A percentile compares a stretch with the other conserved stretches of the same genome.
phyloP scores from a whole-genome alignment of 2,797 vertebrate genomes.

The Phaenicophaeus curvirostris region DNA sequence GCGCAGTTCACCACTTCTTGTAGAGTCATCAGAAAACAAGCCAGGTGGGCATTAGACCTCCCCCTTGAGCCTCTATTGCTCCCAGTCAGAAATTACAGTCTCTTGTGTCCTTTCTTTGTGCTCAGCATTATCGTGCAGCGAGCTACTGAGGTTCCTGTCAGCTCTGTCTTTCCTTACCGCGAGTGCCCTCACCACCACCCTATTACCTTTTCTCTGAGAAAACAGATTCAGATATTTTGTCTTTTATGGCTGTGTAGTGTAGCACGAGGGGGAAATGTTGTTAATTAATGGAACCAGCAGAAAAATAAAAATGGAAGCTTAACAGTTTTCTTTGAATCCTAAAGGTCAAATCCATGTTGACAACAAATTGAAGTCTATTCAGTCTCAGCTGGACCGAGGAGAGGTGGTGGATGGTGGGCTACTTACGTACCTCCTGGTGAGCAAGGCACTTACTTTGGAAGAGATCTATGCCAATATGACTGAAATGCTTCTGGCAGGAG shows the following conservation, averaged over 20 bases:
- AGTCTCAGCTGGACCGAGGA: constrained; percentile 79
- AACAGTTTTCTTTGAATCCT: constrained; percentile 26
- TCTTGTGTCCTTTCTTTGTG: neutral
- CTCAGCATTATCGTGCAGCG: neutral
- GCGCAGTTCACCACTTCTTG: neutral
- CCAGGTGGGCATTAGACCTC: neutral
- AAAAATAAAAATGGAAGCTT: neutral
- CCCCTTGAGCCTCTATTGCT: neutral
- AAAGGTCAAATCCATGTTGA: constrained; percentile 89
- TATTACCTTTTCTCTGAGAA: neutral
- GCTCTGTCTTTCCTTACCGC: neutral
- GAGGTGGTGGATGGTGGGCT: constrained; percentile 85
- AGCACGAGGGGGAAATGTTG: neutral
- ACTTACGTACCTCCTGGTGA: constrained; percentile 87
- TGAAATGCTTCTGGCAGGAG: constrained; percentile 94
- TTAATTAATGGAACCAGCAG: neutral
- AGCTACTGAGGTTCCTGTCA: neutral
- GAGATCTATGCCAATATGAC: constrained; percentile 94
- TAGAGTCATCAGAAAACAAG: neutral
- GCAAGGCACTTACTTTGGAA: constrained; percentile 87
- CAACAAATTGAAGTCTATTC: constrained; percentile 83
- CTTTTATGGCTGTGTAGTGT: neutral
- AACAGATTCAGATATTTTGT: neutral
- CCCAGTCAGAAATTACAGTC: neutral
- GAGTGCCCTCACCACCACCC: neutral